Evolutionary conservation across 2,888 invertebrate genomes (phyloP).

Genomic region (Cryptophagus acutangulus): DNA sequence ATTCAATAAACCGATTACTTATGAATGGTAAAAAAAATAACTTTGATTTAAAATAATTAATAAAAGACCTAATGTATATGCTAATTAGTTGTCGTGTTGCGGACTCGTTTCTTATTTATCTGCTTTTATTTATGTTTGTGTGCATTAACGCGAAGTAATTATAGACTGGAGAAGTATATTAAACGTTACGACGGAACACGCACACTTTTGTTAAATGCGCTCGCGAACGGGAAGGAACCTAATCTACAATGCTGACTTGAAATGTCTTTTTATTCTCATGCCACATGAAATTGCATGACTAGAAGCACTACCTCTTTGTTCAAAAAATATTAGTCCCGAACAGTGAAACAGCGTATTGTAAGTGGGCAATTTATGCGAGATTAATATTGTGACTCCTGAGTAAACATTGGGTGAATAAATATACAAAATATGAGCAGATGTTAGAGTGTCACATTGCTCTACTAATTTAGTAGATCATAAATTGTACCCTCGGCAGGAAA

Average conservation of each 20-base stretch:
- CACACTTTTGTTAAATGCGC: not conserved
- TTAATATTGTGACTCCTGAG: not conserved
- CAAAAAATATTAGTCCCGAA: not conserved
- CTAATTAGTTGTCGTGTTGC: not conserved
- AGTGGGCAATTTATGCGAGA: not conserved
- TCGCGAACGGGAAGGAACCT: conserved; percentile 1
- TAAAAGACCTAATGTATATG: no score
- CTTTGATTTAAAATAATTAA: no score
- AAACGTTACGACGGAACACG: conserved; percentile 6
- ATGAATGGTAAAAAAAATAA: no score
- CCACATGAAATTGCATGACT: not conserved
- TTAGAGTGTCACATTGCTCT: conserved; percentile 21
- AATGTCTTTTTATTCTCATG: not conserved
- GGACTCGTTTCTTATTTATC: not conserved
- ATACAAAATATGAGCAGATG: conserved; percentile 26
- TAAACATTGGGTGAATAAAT: not conserved
- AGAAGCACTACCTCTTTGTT: not conserved
- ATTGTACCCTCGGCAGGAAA: conserved; percentile 21
- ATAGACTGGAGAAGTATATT: conserved; percentile 1
- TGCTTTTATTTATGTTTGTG: conserved; percentile 8
- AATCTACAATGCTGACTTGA: conserved; percentile 2
- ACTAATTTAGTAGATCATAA: conserved; percentile 27
- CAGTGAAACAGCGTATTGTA: not conserved
- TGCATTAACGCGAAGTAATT: conserved; percentile 8
- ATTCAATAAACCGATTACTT: no score